These are phyloP conservation scores for Mystacides longicornis DNA, from an alignment of 2,888 invertebrate genomes.

Conservation along the genomic window DNA sequence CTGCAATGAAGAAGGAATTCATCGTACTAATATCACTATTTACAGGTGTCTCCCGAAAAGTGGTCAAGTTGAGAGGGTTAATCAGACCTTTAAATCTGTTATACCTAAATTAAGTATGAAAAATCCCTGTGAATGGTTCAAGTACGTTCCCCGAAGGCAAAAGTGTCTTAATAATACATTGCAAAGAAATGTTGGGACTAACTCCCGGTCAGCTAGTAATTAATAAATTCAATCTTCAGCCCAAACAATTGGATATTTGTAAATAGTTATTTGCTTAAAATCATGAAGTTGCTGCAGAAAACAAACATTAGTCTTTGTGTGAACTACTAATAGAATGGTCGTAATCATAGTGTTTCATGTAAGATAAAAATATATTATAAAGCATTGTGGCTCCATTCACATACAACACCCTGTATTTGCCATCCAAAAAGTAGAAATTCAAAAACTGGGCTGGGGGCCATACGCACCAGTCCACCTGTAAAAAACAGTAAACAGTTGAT, in stretches of 20 bases:
- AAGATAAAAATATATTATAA: constrained; percentile 85
- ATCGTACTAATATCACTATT: constrained; percentile 29
- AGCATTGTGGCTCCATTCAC: constrained; percentile 78
- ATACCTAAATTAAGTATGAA: constrained; percentile 31
- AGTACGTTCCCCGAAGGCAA: constrained; percentile 26
- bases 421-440: constrained; percentile 80
- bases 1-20: constrained; percentile 31
- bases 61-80: constrained; percentile 32
- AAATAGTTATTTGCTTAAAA: too few relatives aligned
- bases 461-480: constrained; percentile 77
- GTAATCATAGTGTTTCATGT: constrained; percentile 63
- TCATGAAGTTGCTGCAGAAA: too few relatives aligned
- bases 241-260: too few relatives aligned
- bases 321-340: too few relatives aligned
- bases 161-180: constrained; percentile 28
- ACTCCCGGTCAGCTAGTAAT: too few relatives aligned
- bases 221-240: too few relatives aligned
- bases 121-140: constrained; percentile 31
- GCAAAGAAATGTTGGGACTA: constrained; percentile 27
- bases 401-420: constrained; percentile 78
- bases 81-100: constrained; percentile 30
- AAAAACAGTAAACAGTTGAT: constrained; percentile 26
- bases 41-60: constrained; percentile 32
- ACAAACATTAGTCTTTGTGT: too few relatives aligned
- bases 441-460: constrained; percentile 90